Base-by-base conservation (phyloP, 1,140 invertebrate species). In the Wasmannia auropunctata region DNA sequence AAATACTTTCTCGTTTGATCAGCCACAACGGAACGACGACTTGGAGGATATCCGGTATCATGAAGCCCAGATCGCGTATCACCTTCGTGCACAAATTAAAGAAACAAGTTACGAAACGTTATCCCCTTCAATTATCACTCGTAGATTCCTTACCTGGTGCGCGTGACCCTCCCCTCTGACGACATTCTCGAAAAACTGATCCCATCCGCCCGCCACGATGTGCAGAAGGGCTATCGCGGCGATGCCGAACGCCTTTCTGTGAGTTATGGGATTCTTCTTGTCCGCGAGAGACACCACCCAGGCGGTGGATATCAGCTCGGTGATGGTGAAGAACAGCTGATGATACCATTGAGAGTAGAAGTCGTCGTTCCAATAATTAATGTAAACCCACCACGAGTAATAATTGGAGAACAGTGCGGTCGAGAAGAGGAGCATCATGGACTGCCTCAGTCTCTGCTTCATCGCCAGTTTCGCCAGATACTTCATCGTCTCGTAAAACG, bases 321-420 rank as follows among this genome's bases (percentile, higher is more conserved):
- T 97, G 65, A 97, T 91, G 69, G 97, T 96, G 88, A 97, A 97
- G 92, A 98, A 97, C 86, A 98, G 93, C 91, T 98, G 97, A 93
- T 97, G 97, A 87, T 97, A 96, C 96, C 97, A 97, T 90, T 97
- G 97, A 11, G 95, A 96, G 93, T 97, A 98, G 91, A 97, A 98
- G 75, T 97, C 97, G 87, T 98, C 98, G 91, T 98, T 98, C 96
- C 97, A 97, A 91, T 98, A 98, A 94, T 98, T 98, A 79, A 98
- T 97, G 88, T 97, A 97, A 28, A 96, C 96, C 98, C 98, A 98
- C 97, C 97, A 98, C 1, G 97, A 96, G 92, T 98, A 98, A 91
- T 98, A 98, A 92, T 98, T 97, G 1, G 97, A 97, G 92, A 98
- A 98, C 74, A 98, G 94, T 31, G 97, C 97, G 16, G 96, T 95